A percentile compares a stretch with the other conserved stretches of the same genome.
These are phyloP conservation scores for Hedychridium roseum DNA, from an alignment of 2,888 invertebrate genomes.

Conservation along the genomic window DNA sequence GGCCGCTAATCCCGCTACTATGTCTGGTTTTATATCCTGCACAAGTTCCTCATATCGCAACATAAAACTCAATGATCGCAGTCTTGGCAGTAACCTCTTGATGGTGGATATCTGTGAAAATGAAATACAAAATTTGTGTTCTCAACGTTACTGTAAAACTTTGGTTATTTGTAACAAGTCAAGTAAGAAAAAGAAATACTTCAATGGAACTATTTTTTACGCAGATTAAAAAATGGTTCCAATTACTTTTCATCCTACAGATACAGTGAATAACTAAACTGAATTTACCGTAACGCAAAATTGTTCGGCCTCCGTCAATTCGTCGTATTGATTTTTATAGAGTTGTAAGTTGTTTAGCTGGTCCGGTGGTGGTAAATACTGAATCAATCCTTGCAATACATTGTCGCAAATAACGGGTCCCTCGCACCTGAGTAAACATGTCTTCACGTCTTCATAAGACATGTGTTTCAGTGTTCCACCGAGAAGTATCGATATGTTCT, in stretches of 20 bases:
- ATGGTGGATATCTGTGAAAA: conserved; percentile 79
- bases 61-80: conserved; percentile 90
- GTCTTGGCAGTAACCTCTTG: conserved; percentile 83
- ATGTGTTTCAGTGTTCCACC: conserved; percentile 89
- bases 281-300: conserved; percentile 82
- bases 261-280: background rate
- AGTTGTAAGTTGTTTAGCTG: conserved; percentile 85
- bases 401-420: conserved; percentile 85
- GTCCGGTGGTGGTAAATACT: conserved; percentile 92
- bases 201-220: too few species aligned
- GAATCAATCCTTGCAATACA: conserved; percentile 87
- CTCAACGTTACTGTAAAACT: too few species aligned
- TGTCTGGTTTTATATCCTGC: conserved; percentile 88
- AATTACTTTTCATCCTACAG: too few species aligned
- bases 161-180: background rate
- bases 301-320: conserved; percentile 92
- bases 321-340: conserved; percentile 78
- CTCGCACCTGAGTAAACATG: conserved; percentile 86
- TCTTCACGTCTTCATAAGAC: conserved; percentile 81
- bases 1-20: conserved; percentile 94
- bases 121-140: conserved; percentile 1
- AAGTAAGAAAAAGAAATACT: background rate
- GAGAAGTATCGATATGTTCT: conserved; percentile 87
- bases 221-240: too few species aligned
- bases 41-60: conserved; percentile 88